A percentile compares a stretch with the other conserved stretches of the same genome.
These are phyloP conservation scores for Puffinus mauretanicus DNA, from an alignment of 2,113 vertebrate genomes.

Conservation along the genomic window DNA sequence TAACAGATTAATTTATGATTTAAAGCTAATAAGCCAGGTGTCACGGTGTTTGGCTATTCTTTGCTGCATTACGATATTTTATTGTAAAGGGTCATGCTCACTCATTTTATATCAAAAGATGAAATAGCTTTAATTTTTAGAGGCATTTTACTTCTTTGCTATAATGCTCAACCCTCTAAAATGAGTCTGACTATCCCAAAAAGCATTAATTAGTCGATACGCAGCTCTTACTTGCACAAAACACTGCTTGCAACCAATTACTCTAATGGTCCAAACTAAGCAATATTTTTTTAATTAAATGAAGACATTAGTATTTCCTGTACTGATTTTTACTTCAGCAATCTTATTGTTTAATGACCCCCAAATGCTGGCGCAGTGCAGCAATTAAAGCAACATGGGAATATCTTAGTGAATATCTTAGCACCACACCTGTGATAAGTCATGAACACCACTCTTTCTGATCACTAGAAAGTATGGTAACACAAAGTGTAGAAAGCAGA, in stretches of 20 bases:
- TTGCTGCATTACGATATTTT: background rate
- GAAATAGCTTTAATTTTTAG: background rate
- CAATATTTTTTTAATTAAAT: conserved; percentile 45
- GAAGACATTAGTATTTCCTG: conserved; percentile 1
- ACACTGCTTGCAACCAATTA: background rate
- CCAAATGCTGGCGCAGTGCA: background rate
- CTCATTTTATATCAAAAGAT: background rate
- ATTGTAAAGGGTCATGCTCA: background rate
- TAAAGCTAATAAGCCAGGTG: conserved; percentile 38
- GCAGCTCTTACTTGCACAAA: conserved; percentile 31
- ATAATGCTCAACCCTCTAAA: conserved; percentile 5
- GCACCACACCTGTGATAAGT: background rate
- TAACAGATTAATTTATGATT: conserved; percentile 57
- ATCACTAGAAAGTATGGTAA: background rate
- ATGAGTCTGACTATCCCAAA: background rate
- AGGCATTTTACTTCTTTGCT: background rate
- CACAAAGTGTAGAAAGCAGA: background rate
- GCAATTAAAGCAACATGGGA: background rate
- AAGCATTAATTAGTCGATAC: conserved; percentile 21
- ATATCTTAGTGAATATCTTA: background rate
- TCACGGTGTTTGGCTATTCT: background rate
- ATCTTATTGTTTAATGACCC: background rate
- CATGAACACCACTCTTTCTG: background rate
- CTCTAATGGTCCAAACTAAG: conserved; percentile 44
- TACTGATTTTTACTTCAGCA: background rate